Conservation (phyloP, 2,888 invertebrate genomes). For the Pasiphila rectangulata region DNA sequence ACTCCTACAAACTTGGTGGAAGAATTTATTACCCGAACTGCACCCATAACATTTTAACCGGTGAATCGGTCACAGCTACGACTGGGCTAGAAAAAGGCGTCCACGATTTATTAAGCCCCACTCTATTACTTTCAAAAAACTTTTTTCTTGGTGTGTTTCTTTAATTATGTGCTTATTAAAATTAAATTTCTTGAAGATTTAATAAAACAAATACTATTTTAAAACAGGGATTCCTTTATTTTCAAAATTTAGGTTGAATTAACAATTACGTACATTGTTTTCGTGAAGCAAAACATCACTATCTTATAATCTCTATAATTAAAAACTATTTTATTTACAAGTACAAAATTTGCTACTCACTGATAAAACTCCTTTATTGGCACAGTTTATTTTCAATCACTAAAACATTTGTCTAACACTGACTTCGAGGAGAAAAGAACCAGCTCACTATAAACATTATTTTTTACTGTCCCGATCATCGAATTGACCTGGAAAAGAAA, state of each 20-base stretch:
- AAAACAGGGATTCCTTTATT: slow-evolving; percentile 69
- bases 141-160: slow-evolving; percentile 3
- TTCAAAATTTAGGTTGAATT: slow-evolving; percentile 60
- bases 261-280: slow-evolving; percentile 73
- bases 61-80: not conserved
- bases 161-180: too few relatives aligned
- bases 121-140: slow-evolving; percentile 21
- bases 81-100: slow-evolving; percentile 3
- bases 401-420: slow-evolving; percentile 65
- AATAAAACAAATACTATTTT: slow-evolving; percentile 37
- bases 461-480: slow-evolving; percentile 59
- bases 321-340: slow-evolving; percentile 69
- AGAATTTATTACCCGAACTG: not conserved
- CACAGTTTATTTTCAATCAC: slow-evolving; percentile 57
- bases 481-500: slow-evolving; percentile 60
- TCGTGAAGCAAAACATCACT: slow-evolving; percentile 72
- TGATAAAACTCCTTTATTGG: slow-evolving; percentile 59
- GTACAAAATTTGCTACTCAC: slow-evolving; percentile 76
- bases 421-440: slow-evolving; percentile 58
- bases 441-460: slow-evolving; percentile 24
- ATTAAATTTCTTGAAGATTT: not conserved
- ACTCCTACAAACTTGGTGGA: too few relatives aligned
- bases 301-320: slow-evolving; percentile 58
- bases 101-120: slow-evolving; percentile 21
- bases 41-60: not conserved